A percentile compares a stretch with the other conserved stretches of the same genome.
Evolutionary conservation across 2,797 vertebrate species (phyloP).

Genomic region (Sternotherus odoratus): DNA sequence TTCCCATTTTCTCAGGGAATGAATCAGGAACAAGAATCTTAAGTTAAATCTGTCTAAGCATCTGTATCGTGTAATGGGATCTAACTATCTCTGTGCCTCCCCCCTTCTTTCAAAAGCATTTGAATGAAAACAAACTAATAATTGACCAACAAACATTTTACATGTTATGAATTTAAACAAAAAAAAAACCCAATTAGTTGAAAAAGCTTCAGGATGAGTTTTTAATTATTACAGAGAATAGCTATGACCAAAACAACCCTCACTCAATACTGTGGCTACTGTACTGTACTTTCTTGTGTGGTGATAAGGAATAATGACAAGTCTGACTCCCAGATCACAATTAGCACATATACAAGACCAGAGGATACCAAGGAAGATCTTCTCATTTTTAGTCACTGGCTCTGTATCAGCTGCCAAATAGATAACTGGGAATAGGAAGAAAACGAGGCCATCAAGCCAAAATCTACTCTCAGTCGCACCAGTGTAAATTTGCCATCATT

Average conservation of each 20-base stretch:
- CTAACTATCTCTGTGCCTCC: neutral
- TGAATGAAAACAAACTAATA: constrained; percentile 47
- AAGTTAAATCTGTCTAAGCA: neutral
- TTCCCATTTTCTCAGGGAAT: neutral
- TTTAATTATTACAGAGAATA: constrained; percentile 18
- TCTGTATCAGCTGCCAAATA: neutral
- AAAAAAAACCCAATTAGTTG: constrained; percentile 18
- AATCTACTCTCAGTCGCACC: neutral
- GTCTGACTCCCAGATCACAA: neutral
- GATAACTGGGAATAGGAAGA: neutral
- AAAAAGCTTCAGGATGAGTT: constrained; percentile 38
- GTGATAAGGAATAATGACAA: neutral
- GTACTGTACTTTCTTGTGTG: neutral
- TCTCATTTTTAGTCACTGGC: neutral
- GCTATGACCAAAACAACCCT: constrained; percentile 18
- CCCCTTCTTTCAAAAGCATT: neutral
- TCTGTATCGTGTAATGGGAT: neutral
- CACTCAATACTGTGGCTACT: constrained; percentile 3
- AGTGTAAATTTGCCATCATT: neutral
- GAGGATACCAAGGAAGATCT: neutral
- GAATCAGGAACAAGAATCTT: neutral
- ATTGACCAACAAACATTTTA: constrained; percentile 35
- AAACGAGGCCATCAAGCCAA: neutral
- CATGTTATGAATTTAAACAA: constrained; percentile 40
- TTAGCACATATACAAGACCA: neutral